These are phyloP conservation scores for Ceraclea dissimilis DNA, from an alignment of 2,888 invertebrate species.

Conservation along the genomic window DNA sequence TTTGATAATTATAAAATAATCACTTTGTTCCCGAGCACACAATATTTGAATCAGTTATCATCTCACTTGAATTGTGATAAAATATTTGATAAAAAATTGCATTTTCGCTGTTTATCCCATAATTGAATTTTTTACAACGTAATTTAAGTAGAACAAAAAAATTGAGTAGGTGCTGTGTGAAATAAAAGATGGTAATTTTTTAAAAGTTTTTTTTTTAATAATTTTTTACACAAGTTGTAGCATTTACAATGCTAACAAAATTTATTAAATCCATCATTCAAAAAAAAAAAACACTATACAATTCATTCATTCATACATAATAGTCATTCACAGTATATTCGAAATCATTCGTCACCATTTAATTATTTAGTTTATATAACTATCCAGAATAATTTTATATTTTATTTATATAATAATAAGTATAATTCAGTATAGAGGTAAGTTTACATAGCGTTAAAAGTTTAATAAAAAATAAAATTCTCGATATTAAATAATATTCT, in stretches of 20 bases:
- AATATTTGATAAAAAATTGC: too few species aligned
- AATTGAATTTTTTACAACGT: too few species aligned
- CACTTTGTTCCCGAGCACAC: too few species aligned
- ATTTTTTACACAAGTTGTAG: conserved; percentile 54
- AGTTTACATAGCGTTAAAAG: conserved; percentile 25
- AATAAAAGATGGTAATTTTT: conserved; percentile 31
- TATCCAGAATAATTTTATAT: conserved; percentile 18
- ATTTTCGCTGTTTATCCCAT: too few species aligned
- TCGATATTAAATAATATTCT: conserved; percentile 13
- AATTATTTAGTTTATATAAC: conserved; percentile 22
- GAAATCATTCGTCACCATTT: conserved; percentile 22
- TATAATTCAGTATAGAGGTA: conserved; percentile 27
- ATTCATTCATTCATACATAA: conserved; percentile 19
- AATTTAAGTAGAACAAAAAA: too few species aligned
- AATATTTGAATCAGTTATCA: too few species aligned
- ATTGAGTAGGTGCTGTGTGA: background rate
- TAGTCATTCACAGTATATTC: conserved; percentile 1
- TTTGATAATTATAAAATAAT: too few species aligned
- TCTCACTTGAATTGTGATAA: too few species aligned
- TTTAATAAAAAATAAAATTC: conserved; percentile 20
- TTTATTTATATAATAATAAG: conserved; percentile 25
- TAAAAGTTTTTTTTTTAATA: conserved; percentile 42
- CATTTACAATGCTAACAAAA: conserved; percentile 51
- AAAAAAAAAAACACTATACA: conserved; percentile 26
- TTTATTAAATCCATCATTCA: conserved; percentile 26